Conservation (phyloP, 2,113 vertebrate species). For the Percopsis transmontana region DNA sequence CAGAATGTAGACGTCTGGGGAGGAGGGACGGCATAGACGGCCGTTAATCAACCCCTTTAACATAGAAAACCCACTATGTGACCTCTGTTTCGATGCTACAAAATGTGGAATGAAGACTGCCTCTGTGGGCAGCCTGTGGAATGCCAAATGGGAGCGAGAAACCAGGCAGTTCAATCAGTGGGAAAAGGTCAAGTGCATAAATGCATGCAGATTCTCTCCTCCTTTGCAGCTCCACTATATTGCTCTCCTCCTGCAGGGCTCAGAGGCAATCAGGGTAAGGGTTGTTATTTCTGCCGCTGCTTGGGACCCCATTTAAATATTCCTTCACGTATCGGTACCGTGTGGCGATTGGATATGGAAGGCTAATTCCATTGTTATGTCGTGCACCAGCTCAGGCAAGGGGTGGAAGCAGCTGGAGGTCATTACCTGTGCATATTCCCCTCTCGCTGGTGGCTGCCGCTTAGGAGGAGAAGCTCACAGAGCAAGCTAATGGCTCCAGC, state of each 20-base stretch:
- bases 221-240: conserved; percentile 45
- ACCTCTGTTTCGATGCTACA: conserved; percentile 61
- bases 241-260: conserved; percentile 46
- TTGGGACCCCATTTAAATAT: conserved; percentile 71
- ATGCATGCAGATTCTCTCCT: conserved; percentile 67
- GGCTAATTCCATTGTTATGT: conserved; percentile 57
- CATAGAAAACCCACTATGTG: conserved; percentile 52
- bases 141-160: conserved; percentile 71
- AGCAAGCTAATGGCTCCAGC: conserved; percentile 61
- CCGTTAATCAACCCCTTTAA: conserved; percentile 65
- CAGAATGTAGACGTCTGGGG: conserved; percentile 36
- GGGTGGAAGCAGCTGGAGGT: conserved; percentile 42
- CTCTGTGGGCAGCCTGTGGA: conserved; percentile 61
- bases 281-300: conserved; percentile 64
- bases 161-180: conserved; percentile 71
- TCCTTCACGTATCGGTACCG: conserved; percentile 39
- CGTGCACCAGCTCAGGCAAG: conserved; percentile 40
- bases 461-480: conserved; percentile 53
- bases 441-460: conserved; percentile 32
- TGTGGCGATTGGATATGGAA: conserved; percentile 54
- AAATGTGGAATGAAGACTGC: conserved; percentile 66
- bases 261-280: conserved; percentile 68
- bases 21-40: conserved; percentile 35
- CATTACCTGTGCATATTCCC: conserved; percentile 62
- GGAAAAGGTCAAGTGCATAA: conserved; percentile 80